phyloP scores from a whole-genome alignment of 1,140 invertebrate species.

The Zaprionus taronus region DNA sequence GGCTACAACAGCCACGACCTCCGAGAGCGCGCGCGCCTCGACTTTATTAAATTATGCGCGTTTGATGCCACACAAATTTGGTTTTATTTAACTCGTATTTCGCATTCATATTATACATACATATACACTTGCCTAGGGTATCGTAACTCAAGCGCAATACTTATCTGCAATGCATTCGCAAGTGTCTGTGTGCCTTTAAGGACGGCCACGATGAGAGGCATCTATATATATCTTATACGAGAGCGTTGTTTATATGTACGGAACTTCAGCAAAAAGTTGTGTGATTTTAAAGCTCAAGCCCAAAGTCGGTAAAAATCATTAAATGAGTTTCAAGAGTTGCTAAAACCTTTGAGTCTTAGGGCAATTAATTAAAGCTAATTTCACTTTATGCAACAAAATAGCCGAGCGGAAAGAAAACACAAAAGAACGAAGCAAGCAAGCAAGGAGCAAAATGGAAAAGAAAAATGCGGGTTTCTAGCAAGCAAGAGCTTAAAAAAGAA shows the following conservation, averaged over 20 bases:
- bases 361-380: constrained; percentile 8
- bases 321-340: constrained; percentile 2
- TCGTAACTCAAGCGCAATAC: constrained; percentile 12
- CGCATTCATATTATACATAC: constrained; percentile 14
- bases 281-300: not conserved
- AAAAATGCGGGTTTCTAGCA: not conserved
- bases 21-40: constrained; percentile 13
- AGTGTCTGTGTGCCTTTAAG: not conserved
- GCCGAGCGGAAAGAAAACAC: not conserved
- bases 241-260: too few species aligned
- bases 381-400: not conserved
- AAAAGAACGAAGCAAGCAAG: not conserved
- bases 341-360: constrained; percentile 4
- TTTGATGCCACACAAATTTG: constrained; percentile 56
- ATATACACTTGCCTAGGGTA: constrained; percentile 24
- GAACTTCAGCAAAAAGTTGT: not conserved
- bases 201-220: not conserved
- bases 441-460: not conserved
- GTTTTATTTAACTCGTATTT: constrained; percentile 38
- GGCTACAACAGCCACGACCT: constrained; percentile 3
- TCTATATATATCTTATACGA: too few species aligned
- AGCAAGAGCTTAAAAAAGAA: constrained; percentile 2
- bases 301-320: not conserved
- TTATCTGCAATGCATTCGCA: not conserved
- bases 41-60: constrained; percentile 58